Conservation (phyloP, 2,113 vertebrate species). For the Osmerus mordax region DNA sequence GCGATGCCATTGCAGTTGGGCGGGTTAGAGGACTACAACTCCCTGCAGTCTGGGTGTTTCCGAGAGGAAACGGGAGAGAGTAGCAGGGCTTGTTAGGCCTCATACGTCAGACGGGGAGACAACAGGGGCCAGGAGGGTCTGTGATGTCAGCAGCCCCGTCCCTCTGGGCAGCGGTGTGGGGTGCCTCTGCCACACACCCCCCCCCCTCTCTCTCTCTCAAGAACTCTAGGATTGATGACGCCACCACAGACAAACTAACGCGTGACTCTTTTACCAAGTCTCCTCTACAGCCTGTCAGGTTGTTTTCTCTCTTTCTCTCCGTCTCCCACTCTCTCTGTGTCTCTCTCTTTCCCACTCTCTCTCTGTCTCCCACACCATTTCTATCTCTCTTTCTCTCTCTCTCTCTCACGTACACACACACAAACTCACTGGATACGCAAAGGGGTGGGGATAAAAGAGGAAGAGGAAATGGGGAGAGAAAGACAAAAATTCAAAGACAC, state of each 20-base stretch:
- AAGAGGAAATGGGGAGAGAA: neutral
- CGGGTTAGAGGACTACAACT: too few species aligned
- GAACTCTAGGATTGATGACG: neutral
- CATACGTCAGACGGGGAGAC: too few species aligned
- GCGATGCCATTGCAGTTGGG: too few species aligned
- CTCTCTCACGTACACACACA: neutral
- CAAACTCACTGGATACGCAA: neutral
- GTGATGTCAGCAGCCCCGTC: too few species aligned
- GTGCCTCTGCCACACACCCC: too few species aligned
- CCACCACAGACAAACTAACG: neutral
- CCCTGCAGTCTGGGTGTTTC: too few species aligned
- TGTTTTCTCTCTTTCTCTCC: neutral
- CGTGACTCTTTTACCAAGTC: neutral
- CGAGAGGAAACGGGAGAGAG: too few species aligned
- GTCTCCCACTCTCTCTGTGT: neutral
- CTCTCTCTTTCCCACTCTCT: neutral
- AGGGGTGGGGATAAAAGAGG: slow-evolving; percentile 8
- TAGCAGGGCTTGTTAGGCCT: too few species aligned
- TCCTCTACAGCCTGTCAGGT: neutral
- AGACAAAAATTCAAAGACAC: neutral
- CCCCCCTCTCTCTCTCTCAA: too few species aligned
- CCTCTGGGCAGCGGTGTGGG: too few species aligned
- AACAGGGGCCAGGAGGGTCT: too few species aligned
- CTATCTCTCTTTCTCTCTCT: neutral
- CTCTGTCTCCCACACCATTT: too few species aligned